Evolutionary conservation across 2,888 invertebrate species (phyloP), one percentile per base, ranked within the genome.

Genomic region (Limnephilus rhombicus): DNA sequence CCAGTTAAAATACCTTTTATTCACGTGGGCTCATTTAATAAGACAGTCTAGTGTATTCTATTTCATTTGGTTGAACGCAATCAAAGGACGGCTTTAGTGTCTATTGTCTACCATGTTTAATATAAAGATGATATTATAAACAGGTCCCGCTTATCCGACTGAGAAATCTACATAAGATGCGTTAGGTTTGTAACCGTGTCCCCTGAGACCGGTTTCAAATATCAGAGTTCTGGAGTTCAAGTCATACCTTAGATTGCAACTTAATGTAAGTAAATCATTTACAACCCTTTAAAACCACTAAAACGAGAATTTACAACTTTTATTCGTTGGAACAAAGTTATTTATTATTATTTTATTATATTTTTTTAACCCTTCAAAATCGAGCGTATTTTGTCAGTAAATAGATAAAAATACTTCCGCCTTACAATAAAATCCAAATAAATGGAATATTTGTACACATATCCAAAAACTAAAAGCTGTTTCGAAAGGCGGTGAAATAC

Each of bases 91-190:
- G 88, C 53, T 88, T 41, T 88, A 88, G 68, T 88, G 80, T 68
- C 88, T 34, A 88, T 88, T 88, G 88, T 88, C 68, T 88, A 68
- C 34, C 88, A 80, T 88, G 37, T 85, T 85, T 34, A 85, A 85
- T 85, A n/a, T 41, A 37, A 85, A 18, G 83, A 83, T 29, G 34
- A 88, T 88, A 68, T 80, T 31, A 88, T 88, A 15, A 45, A 88
- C 31, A 88, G 68, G 31, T 80, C 37, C 80, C 9, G 37, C 24
- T 88, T 88, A 86, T 86, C 45, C 45, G 15, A 45, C n/a, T 24
- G 4, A n/a, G 24, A 37, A 86, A 86, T 41, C 45, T 86, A 86
- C 29, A 82, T 82, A 68, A 68, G 53, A 68, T 68, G 53, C 53
- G 53, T 68, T 68, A 68, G 18, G 24, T 68, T 68, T 68, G 53